These are phyloP conservation scores for Pycnonotus jocosus DNA, from an alignment of 2,113 vertebrate species.

Conservation along the genomic window DNA sequence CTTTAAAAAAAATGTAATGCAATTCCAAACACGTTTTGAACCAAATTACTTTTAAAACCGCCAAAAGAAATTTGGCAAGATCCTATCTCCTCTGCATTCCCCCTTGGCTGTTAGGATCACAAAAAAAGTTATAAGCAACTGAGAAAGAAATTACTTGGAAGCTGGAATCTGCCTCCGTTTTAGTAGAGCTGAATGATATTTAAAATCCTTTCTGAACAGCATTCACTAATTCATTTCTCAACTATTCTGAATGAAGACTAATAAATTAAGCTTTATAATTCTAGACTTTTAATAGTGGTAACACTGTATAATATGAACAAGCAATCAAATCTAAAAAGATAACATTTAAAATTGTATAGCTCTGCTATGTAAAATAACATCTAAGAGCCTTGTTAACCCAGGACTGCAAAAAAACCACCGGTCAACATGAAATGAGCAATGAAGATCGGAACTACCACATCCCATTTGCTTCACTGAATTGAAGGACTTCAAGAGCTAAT, in stretches of 20 bases:
- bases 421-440: not conserved
- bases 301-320: not conserved
- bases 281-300: not conserved
- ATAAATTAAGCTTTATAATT: not conserved
- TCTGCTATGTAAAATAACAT: not conserved
- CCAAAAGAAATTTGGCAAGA: conserved; percentile 53
- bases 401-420: not conserved
- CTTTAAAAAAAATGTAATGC: not conserved
- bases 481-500: not conserved
- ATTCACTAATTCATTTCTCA: not conserved
- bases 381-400: not conserved
- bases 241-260: not conserved
- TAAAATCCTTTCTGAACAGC: not conserved
- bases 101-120: conserved; percentile 2
- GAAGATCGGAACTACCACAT: not conserved
- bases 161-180: not conserved
- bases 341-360: not conserved
- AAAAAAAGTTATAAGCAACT: conserved; percentile 17
- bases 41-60: conserved; percentile 47
- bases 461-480: not conserved
- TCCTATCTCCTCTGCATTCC: not conserved
- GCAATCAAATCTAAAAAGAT: not conserved
- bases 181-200: not conserved
- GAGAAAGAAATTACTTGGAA: conserved; percentile 28
- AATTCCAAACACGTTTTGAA: conserved; percentile 30